phyloP scores from a whole-genome alignment of 2,113 vertebrate species.

The Chloropsis cyanopogon region DNA sequence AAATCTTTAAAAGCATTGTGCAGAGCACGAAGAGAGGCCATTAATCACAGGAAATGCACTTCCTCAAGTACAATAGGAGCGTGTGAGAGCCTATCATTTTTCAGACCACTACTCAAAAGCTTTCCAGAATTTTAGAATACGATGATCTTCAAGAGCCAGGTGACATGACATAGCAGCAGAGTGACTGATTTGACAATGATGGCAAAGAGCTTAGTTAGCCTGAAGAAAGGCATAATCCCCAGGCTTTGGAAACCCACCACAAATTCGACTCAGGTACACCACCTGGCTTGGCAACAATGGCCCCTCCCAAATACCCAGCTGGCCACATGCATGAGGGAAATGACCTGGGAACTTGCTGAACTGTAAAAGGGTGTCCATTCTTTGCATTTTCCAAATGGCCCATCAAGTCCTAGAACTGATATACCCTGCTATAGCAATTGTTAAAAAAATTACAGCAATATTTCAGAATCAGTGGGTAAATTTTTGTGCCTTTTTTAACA shows the following conservation, averaged over 20 bases:
- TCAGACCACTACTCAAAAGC: neutral
- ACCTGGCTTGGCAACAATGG: neutral
- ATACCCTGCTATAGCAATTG: neutral
- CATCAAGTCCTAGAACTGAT: neutral
- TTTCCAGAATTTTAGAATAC: neutral
- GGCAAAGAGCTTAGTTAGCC: neutral
- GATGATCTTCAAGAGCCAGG: neutral
- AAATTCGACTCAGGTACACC: neutral
- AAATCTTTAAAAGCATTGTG: conserved; percentile 40
- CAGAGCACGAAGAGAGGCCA: neutral
- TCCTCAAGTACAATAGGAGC: conserved; percentile 28
- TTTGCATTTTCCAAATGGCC: neutral
- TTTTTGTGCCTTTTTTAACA: neutral
- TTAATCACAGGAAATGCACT: conserved; percentile 22
- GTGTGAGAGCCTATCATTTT: neutral
- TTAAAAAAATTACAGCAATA: neutral
- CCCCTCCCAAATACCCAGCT: neutral
- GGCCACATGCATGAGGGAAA: neutral
- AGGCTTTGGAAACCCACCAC: neutral
- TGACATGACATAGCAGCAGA: neutral
- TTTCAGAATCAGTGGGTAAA: neutral
- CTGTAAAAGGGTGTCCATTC: neutral
- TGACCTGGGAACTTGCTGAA: neutral
- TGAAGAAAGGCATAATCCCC: neutral
- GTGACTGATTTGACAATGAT: neutral